Percentiles rank a stretch among this genome's conserved stretches.
Evolutionary conservation across 2,888 invertebrate species (phyloP).

Genomic region (Macaria notata): DNA sequence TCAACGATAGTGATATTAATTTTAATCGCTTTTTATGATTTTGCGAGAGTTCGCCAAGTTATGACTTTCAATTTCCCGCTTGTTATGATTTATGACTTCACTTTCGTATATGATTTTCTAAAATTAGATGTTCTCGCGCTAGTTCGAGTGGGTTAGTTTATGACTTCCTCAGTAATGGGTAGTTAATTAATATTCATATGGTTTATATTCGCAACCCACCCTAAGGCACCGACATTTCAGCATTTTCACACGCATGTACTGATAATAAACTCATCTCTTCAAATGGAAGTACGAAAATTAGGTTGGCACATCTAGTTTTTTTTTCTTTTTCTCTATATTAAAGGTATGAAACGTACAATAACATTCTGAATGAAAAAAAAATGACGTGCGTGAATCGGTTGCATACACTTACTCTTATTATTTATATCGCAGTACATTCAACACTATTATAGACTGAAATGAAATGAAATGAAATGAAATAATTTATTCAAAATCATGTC

Average conservation of each 20-base stretch:
- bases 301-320: too few species aligned
- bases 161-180: slow-evolving; percentile 44
- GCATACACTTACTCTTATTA: too few species aligned
- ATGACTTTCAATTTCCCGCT: slow-evolving; percentile 21
- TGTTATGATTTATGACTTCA: slow-evolving; percentile 22
- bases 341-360: too few species aligned
- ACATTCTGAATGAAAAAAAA: too few species aligned
- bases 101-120: slow-evolving; percentile 42
- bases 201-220: slow-evolving; percentile 15
- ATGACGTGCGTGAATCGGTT: too few species aligned
- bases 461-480: too few species aligned
- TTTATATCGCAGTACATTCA: too few species aligned
- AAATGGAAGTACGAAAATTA: too few species aligned
- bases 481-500: too few species aligned
- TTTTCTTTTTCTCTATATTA: too few species aligned
- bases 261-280: too few species aligned
- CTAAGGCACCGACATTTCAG: slow-evolving; percentile 1
- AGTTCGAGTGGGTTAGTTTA: slow-evolving; percentile 45
- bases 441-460: too few species aligned
- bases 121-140: slow-evolving; percentile 41
- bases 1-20: slow-evolving; percentile 3
- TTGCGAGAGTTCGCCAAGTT: slow-evolving; percentile 13
- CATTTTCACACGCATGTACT: background rate
- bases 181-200: slow-evolving; percentile 46
- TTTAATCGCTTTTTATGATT: slow-evolving; percentile 17